Base-by-base conservation (phyloP, 2,888 invertebrate genomes). In the Eupithecia insigniata region DNA sequence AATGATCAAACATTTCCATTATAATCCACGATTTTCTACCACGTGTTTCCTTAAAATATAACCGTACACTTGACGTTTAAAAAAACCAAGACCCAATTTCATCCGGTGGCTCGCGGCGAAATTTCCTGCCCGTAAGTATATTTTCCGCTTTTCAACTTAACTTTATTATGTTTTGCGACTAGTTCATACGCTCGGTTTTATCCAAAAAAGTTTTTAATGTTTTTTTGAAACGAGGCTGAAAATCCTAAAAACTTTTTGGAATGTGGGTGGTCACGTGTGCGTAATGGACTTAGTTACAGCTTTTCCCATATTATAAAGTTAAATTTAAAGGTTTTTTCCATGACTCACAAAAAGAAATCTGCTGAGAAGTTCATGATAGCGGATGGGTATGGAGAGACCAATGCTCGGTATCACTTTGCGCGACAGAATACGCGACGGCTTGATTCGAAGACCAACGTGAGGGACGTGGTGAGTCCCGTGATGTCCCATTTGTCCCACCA, bases 41-140 rank as follows among this genome's bases (percentile, higher is more conserved):
- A 64, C 12, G 34, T 64, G 64, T 36, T 36, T 36, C 64, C 22
- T 22, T 22, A 32, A 43, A 43, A 22, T 16, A 64, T 30, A 18
- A 18, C 26, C 34, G n/a, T 51, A 67, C 58, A 43, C 36, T 70
- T 58, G 2, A 60, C 70, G 67, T 65, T 73, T 67, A 65, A 65
- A 73, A 73, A 73, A 60, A 60, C 64, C 3, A 51, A 70, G 70
- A 70, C 69, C 70, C 70, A 70, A 65, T 73, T 73, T 70, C 46
- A 22, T 62, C 67, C 51, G 58, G 68, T 58, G 65, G 58, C n/a
- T n/a, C n/a, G n/a, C 62, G 58, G 43, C 64, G 28, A 34, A 73
- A 70, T 70, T 73, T 73, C 73, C 73, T 67, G 73, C 67, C 51
- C 26, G 67, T 64, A 70, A 67, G 65, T 73, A 69, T 43, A 70